Evolutionary conservation across 2,888 invertebrate genomes (phyloP).

Genomic region (Rhodophaea formosa): DNA sequence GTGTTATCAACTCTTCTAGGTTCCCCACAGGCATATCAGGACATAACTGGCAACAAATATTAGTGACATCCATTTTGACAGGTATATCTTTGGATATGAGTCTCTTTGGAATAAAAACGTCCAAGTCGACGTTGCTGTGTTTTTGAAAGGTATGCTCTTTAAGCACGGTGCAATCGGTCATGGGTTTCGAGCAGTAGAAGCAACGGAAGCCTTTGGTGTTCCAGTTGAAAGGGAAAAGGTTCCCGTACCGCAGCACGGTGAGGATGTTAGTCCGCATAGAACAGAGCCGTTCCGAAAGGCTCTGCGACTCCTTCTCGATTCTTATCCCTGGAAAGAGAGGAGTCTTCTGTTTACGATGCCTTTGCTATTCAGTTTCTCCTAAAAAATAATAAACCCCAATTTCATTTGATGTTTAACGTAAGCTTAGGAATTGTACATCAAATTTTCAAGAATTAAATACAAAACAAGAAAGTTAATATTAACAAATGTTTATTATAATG

Average conservation of each 20-base stretch:
- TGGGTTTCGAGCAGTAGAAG: conserved; percentile 57
- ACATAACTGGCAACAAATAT: conserved; percentile 53
- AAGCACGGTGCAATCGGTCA: conserved; percentile 49
- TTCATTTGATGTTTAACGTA: too few species aligned
- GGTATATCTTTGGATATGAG: conserved; percentile 62
- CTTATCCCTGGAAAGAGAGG: conserved; percentile 60
- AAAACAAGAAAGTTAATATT: too few species aligned
- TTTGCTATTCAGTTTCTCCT: conserved; percentile 20
- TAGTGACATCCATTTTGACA: conserved; percentile 55
- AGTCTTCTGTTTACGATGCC: conserved; percentile 35
- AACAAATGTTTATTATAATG: too few species aligned
- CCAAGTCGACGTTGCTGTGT: conserved; percentile 44
- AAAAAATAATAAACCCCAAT: background rate
- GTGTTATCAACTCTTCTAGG: conserved; percentile 49
- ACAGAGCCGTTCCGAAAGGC: conserved; percentile 48
- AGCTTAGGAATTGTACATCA: background rate
- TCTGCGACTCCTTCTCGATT: conserved; percentile 36
- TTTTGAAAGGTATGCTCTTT: conserved; percentile 46
- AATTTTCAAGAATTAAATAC: too few species aligned
- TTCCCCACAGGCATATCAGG: conserved; percentile 31
- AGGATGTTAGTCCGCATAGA: conserved; percentile 51
- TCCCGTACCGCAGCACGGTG: conserved; percentile 52
- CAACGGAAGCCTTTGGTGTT: conserved; percentile 59
- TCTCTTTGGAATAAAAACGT: conserved; percentile 45
- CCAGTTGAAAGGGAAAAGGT: conserved; percentile 60